These are phyloP conservation scores for Hoplodrina ambigua DNA, from an alignment of 2,888 invertebrate genomes.

Conservation along the genomic window DNA sequence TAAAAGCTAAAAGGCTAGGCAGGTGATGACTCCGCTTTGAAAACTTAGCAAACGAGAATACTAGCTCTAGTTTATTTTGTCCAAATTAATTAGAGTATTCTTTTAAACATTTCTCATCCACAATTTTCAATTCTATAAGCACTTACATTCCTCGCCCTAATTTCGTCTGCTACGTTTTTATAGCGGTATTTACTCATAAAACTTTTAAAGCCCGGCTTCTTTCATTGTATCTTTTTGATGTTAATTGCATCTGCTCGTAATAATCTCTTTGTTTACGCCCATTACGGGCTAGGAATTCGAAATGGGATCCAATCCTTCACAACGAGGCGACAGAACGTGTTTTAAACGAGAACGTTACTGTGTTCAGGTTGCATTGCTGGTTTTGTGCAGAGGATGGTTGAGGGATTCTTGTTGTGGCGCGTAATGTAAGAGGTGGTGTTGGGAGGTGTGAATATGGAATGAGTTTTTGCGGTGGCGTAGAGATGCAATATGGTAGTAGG, in stretches of 20 bases:
- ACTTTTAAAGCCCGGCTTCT: conserved; percentile 60
- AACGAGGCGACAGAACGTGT: conserved; percentile 14
- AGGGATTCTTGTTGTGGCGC: too few species aligned
- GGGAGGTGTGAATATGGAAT: conserved; percentile 34
- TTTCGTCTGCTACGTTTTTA: conserved; percentile 54
- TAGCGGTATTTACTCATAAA: conserved; percentile 61
- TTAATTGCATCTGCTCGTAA: conserved; percentile 68
- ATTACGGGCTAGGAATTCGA: conserved; percentile 69
- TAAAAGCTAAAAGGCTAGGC: too few species aligned
- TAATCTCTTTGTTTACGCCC: conserved; percentile 74
- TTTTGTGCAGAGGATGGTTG: neutral
- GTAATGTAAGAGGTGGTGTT: conserved; percentile 25
- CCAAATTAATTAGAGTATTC: conserved; percentile 2
- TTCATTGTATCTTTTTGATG: conserved; percentile 66
- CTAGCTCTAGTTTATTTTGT: neutral
- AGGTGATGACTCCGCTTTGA: too few species aligned
- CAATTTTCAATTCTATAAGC: conserved; percentile 35
- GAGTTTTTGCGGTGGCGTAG: conserved; percentile 55
- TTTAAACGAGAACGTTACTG: neutral
- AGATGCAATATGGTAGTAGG: conserved; percentile 61
- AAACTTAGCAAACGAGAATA: neutral
- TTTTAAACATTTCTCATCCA: conserved; percentile 6
- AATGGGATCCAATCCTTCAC: conserved; percentile 66
- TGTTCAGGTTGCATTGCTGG: conserved; percentile 25
- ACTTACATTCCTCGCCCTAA: conserved; percentile 38